phyloP scores from a whole-genome alignment of 2,113 vertebrate genomes.

The Dinomys branickii region DNA sequence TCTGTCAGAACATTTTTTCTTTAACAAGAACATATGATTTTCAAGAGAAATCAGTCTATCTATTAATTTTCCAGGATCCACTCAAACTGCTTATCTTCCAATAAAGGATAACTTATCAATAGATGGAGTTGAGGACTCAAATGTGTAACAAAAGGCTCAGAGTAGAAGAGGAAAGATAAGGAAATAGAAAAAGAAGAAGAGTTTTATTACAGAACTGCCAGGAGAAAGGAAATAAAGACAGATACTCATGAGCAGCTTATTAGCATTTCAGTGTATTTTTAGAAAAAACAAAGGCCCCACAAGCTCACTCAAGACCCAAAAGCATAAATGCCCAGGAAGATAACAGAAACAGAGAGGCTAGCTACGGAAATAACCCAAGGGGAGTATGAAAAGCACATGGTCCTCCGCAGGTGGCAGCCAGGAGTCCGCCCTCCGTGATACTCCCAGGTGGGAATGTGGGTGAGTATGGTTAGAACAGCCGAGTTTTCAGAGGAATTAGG shows the following conservation, averaged over 20 bases:
- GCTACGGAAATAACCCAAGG: neutral
- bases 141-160: neutral
- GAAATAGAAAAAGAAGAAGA: neutral
- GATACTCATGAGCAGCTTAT: neutral
- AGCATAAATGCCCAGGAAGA: neutral
- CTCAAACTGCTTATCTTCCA: neutral
- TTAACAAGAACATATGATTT: neutral
- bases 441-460: slow-evolving; percentile 24
- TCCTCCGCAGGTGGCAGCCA: neutral
- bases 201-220: neutral
- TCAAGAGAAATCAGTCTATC: neutral
- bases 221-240: neutral
- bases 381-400: neutral
- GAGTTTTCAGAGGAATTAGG: slow-evolving; percentile 29
- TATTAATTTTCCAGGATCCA: neutral
- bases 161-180: neutral
- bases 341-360: neutral
- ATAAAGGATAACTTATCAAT: neutral
- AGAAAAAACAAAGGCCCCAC: neutral
- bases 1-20: neutral
- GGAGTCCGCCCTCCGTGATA: neutral
- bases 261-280: neutral
- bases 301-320: neutral
- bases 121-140: neutral
- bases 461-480: neutral